These are phyloP conservation scores for Diarsia dahlii DNA, from an alignment of 2,888 invertebrate species.

Conservation along the genomic window DNA sequence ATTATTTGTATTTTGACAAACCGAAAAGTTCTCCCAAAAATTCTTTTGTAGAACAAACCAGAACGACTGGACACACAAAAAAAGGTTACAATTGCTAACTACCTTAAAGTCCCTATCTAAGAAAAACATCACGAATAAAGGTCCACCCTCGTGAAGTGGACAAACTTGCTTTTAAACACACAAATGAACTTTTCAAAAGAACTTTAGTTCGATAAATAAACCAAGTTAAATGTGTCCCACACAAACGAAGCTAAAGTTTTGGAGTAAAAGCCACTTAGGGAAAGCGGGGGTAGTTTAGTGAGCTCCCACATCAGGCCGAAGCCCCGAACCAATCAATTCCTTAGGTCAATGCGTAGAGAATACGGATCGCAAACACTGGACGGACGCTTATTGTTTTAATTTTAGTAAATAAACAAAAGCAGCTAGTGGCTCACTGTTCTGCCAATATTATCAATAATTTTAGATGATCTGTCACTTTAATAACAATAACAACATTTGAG, in stretches of 20 bases:
- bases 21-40: not conserved
- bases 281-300: constrained; percentile 48
- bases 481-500: constrained; percentile 26
- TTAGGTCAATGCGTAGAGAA: constrained; percentile 31
- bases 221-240: constrained; percentile 58
- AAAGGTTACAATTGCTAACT: constrained; percentile 26
- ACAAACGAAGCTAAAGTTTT: constrained; percentile 56
- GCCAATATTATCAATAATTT: constrained; percentile 33
- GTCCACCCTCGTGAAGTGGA: constrained; percentile 24
- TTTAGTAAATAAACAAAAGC: constrained; percentile 11
- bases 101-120: constrained; percentile 27
- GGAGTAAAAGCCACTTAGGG: constrained; percentile 59
- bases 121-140: constrained; percentile 33
- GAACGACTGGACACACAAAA: not conserved
- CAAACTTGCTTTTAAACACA: constrained; percentile 55
- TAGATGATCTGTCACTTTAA: constrained; percentile 18
- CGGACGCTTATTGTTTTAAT: constrained; percentile 13
- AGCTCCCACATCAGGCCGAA: constrained; percentile 45
- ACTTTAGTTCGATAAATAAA: constrained; percentile 62
- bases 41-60: not conserved
- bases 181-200: constrained; percentile 58
- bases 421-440: not conserved
- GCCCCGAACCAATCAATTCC: constrained; percentile 47
- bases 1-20: not conserved
- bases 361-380: constrained; percentile 25